Conservation (phyloP, 2,797 vertebrate species). For the Acomys russatus region DNA sequence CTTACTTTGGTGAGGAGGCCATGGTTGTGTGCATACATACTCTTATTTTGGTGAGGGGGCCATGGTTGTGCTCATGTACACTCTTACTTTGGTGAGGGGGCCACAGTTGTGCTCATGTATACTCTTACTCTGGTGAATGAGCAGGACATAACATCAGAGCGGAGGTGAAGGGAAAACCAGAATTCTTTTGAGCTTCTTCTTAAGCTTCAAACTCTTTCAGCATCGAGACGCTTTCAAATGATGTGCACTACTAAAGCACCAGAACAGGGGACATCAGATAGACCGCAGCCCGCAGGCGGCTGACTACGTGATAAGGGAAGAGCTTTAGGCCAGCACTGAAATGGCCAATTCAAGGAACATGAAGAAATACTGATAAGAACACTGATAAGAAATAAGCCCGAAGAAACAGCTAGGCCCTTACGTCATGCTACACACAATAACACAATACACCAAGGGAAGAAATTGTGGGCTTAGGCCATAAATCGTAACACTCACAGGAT, state of each 20-base stretch:
- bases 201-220: neutral
- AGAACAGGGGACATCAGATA: neutral
- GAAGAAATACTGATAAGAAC: neutral
- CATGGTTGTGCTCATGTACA: neutral
- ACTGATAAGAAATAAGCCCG: neutral
- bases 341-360: neutral
- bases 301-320: neutral
- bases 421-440: neutral
- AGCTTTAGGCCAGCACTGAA: neutral
- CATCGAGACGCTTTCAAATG: neutral
- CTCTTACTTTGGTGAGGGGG: no score
- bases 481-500: neutral
- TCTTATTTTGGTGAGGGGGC: neutral
- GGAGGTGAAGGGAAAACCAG: neutral
- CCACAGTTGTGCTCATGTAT: fast-evolving
- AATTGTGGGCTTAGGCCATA: neutral
- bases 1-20: neutral
- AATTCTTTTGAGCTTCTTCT: neutral
- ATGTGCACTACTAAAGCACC: neutral
- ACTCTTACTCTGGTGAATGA: neutral
- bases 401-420: neutral
- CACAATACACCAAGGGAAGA: neutral
- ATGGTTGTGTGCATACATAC: neutral
- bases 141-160: no score
- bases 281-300: neutral